Percentiles rank a stretch among this genome's conserved stretches.
These are phyloP conservation scores for Agrilus biguttatus DNA, from an alignment of 2,888 invertebrate species.

Conservation along the genomic window DNA sequence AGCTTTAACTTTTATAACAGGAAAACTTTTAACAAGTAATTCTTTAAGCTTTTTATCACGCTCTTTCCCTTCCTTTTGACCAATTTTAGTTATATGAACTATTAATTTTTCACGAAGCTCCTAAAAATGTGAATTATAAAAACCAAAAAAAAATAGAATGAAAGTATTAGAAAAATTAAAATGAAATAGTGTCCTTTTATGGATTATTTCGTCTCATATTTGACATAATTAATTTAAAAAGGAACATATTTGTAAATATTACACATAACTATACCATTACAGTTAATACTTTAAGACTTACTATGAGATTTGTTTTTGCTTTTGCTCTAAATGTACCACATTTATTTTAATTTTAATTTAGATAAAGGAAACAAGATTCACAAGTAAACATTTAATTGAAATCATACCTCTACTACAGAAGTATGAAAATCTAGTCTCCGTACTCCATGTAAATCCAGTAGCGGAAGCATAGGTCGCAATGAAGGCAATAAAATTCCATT, in stretches of 20 bases:
- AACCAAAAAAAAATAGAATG: background rate
- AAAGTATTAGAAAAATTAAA: too few relatives aligned
- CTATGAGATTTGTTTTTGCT: too few relatives aligned
- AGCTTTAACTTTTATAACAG: constrained; percentile 81
- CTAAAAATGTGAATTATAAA: constrained; percentile 19
- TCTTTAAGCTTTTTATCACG: constrained; percentile 79
- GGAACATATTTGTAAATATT: too few relatives aligned
- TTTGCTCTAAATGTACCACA: too few relatives aligned
- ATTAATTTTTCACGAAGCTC: constrained; percentile 58
- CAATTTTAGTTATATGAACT: constrained; percentile 71
- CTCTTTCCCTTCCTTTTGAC: constrained; percentile 54
- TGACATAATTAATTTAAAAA: too few relatives aligned
- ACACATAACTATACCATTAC: too few relatives aligned
- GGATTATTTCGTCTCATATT: too few relatives aligned
- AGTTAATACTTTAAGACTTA: too few relatives aligned
- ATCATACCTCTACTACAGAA: constrained; percentile 67
- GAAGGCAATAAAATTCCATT: constrained; percentile 88
- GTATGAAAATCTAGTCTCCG: constrained; percentile 88
- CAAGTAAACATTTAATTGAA: background rate
- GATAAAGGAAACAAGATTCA: too few relatives aligned
- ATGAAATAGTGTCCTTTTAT: too few relatives aligned
- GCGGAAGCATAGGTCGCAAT: constrained; percentile 82
- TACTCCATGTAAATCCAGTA: constrained; percentile 88
- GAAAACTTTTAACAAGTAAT: constrained; percentile 80
- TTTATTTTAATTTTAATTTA: too few relatives aligned